phyloP scores from a whole-genome alignment of 1,140 invertebrate species.

The Zaprionus kolodkinae region DNA sequence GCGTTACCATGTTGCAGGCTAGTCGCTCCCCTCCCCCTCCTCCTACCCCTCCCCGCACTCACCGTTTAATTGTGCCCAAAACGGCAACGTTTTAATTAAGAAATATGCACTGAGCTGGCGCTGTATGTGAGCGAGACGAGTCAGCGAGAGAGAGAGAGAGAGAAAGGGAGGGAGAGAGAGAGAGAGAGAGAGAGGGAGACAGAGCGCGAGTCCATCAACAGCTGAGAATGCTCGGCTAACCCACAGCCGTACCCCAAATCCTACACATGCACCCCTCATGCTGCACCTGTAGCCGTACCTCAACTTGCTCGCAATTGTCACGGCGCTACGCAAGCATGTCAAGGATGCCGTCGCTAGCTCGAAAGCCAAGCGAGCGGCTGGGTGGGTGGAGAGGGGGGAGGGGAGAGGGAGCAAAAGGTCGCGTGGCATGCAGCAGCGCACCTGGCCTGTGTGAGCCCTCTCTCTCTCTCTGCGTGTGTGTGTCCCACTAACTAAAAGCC shows the following conservation, averaged over 20 bases:
- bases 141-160: no score
- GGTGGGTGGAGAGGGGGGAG: neutral
- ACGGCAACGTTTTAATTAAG: conserved; percentile 64
- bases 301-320: conserved; percentile 66
- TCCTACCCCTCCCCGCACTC: neutral
- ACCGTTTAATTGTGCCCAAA: conserved; percentile 61
- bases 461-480: conserved; percentile 27
- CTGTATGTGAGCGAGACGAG: no score
- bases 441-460: conserved; percentile 6
- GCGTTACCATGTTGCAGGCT: conserved; percentile 54
- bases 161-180: no score
- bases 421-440: conserved; percentile 30
- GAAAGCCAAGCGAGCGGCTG: conserved; percentile 31
- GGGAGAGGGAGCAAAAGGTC: conserved; percentile 3
- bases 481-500: conserved; percentile 63
- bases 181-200: no score
- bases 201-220: conserved; percentile 24
- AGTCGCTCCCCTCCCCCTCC: neutral
- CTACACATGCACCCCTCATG: neutral
- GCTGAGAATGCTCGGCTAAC: neutral
- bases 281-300: neutral
- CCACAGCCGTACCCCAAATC: neutral
- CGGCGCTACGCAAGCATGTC: conserved; percentile 72
- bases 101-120: conserved; percentile 41
- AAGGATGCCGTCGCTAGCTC: conserved; percentile 70